Percentiles rank a stretch among this genome's conserved stretches.
Evolutionary conservation across 2,888 invertebrate genomes (phyloP).

Genomic region (Tridacna gigas): DNA sequence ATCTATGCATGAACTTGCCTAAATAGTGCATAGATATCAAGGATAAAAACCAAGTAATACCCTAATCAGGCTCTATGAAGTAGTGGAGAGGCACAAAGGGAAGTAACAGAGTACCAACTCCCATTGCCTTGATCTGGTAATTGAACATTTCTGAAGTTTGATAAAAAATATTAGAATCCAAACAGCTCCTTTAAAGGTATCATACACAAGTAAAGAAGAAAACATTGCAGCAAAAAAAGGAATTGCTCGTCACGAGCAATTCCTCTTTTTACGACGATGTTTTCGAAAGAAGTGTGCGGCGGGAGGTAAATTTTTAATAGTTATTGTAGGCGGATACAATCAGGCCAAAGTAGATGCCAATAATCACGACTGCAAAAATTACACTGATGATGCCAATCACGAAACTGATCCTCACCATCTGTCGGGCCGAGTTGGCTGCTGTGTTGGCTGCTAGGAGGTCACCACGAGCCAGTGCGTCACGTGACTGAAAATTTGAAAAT

Average conservation of each 20-base stretch:
- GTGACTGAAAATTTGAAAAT: constrained; percentile 55
- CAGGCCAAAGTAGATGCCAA: constrained; percentile 41
- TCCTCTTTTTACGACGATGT: neutral
- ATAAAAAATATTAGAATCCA: too few species aligned
- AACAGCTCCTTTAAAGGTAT: too few species aligned
- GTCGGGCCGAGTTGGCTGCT: constrained; percentile 58
- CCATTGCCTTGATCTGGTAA: too few species aligned
- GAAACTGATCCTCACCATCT: constrained; percentile 65
- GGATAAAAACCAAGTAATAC: too few species aligned
- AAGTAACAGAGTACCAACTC: too few species aligned
- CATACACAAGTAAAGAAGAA: neutral
- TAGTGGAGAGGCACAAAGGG: too few species aligned
- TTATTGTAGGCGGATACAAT: neutral
- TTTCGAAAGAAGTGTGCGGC: neutral
- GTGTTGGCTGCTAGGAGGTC: constrained; percentile 59
- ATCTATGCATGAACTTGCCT: too few species aligned
- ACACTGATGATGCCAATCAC: constrained; percentile 56
- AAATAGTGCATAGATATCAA: too few species aligned
- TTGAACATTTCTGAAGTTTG: too few species aligned
- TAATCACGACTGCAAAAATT: constrained; percentile 42
- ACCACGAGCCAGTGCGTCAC: constrained; percentile 63
- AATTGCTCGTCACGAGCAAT: neutral
- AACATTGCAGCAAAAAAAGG: neutral
- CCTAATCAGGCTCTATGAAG: too few species aligned
- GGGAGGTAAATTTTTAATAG: neutral